Evolutionary conservation across 1,140 invertebrate genomes (phyloP).

Genomic region (Chironomus tepperi): DNA sequence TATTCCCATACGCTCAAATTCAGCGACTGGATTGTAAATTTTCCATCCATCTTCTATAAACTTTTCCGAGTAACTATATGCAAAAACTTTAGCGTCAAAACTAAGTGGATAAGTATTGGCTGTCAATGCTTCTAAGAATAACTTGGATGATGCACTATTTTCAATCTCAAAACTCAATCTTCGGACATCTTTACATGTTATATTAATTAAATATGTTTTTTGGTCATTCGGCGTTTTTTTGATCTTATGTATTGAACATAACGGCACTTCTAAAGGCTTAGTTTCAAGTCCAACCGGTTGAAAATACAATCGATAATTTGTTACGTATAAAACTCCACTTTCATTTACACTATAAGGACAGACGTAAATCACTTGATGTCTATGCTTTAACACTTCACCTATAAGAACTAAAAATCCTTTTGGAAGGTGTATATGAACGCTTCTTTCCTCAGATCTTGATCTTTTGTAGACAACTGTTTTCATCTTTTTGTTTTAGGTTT

Average conservation of each 20-base stretch:
- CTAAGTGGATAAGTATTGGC: slow-evolving; percentile 91
- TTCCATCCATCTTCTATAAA: slow-evolving; percentile 91
- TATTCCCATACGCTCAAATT: slow-evolving; percentile 71
- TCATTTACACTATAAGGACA: slow-evolving; percentile 88
- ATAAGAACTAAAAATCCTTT: too few relatives aligned
- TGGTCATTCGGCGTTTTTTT: slow-evolving; percentile 65
- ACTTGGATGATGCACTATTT: slow-evolving; percentile 87
- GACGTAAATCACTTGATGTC: slow-evolving; percentile 75
- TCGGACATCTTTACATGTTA: slow-evolving; percentile 91
- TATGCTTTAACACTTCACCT: too few relatives aligned
- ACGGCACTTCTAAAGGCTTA: slow-evolving; percentile 82
- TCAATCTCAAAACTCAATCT: slow-evolving; percentile 74
- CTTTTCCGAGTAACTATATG: slow-evolving; percentile 80
- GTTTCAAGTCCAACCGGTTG: slow-evolving; percentile 52
- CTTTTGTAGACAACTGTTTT: too few relatives aligned
- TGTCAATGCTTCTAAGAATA: slow-evolving; percentile 93
- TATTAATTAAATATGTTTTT: slow-evolving; percentile 96
- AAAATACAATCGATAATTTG: slow-evolving; percentile 92
- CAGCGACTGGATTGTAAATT: slow-evolving; percentile 89
- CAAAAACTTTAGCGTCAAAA: slow-evolving; percentile 77
- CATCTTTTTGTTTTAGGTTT: too few relatives aligned
- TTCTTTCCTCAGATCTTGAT: too few relatives aligned
- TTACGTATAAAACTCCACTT: slow-evolving; percentile 81
- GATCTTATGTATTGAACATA: slow-evolving; percentile 43
- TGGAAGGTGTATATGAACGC: too few relatives aligned